Conservation (phyloP, 2,888 invertebrate genomes). For the Conops quadrifasciatus region DNA sequence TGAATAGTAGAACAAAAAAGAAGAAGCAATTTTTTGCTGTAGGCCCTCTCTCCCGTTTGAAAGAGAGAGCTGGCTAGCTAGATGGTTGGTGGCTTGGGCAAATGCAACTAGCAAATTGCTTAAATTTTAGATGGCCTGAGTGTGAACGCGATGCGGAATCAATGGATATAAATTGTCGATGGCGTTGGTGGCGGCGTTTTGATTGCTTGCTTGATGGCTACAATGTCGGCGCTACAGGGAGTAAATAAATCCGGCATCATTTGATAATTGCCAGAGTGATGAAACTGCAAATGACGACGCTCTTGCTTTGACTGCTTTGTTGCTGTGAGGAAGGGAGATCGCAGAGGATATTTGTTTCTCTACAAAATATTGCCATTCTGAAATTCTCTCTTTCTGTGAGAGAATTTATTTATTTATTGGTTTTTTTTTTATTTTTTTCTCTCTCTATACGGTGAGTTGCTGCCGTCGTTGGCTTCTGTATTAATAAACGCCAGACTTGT, state of each 20-base stretch:
- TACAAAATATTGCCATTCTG: too few relatives aligned
- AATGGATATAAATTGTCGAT: not conserved
- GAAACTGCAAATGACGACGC: constrained; percentile 47
- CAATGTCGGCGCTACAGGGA: constrained; percentile 39
- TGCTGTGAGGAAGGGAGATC: not conserved
- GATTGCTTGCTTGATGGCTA: not conserved
- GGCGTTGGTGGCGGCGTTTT: too few relatives aligned
- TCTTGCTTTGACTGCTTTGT: not conserved
- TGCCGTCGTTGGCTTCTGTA: not conserved
- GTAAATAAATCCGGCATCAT: constrained; percentile 61
- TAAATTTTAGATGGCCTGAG: not conserved
- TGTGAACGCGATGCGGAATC: not conserved
- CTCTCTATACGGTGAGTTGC: not conserved
- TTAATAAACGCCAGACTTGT: constrained; percentile 36
- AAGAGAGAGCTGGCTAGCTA: not conserved
- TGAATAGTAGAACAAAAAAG: constrained; percentile 19
- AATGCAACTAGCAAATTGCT: not conserved
- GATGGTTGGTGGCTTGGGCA: not conserved
- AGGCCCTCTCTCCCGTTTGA: not conserved
- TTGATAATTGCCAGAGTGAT: constrained; percentile 64
- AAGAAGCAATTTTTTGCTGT: too few relatives aligned
- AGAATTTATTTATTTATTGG: too few relatives aligned
- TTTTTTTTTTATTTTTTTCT: not conserved
- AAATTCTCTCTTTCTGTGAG: not conserved
- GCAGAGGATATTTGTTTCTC: not conserved